These are phyloP conservation scores for Drosophila sordidula DNA, from an alignment of 2,888 invertebrate genomes.

Conservation along the genomic window DNA sequence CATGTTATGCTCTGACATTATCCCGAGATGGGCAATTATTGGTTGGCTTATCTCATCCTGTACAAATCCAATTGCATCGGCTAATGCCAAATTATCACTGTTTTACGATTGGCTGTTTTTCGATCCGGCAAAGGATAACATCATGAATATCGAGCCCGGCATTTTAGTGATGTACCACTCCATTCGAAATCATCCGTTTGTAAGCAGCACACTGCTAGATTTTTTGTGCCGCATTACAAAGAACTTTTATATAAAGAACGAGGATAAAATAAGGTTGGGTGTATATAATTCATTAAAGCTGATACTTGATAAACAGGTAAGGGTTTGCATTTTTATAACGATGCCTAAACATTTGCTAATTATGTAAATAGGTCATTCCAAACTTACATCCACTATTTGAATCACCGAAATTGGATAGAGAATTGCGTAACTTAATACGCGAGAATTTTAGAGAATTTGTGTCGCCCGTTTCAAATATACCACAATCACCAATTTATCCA, in stretches of 20 bases:
- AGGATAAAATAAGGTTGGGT: conserved; percentile 85
- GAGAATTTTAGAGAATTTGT: conserved; percentile 96
- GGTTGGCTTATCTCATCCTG: conserved; percentile 90
- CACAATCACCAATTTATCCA: conserved; percentile 69
- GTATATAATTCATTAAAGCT: conserved; percentile 84
- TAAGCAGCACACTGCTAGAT: conserved; percentile 88
- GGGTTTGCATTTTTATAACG: not conserved
- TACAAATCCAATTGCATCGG: conserved; percentile 88
- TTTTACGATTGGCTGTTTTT: conserved; percentile 91
- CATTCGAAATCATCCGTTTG: conserved; percentile 88
- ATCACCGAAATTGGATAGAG: conserved; percentile 88
- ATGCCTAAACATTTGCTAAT: conserved; percentile 1
- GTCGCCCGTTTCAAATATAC: conserved; percentile 60
- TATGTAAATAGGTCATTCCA: conserved; percentile 86
- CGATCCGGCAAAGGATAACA: conserved; percentile 88
- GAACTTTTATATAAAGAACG: conserved; percentile 83
- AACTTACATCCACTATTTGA: conserved; percentile 87
- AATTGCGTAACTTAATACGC: conserved; percentile 90
- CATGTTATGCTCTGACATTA: conserved; percentile 89
- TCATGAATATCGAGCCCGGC: conserved; percentile 90
- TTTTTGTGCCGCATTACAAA: conserved; percentile 89
- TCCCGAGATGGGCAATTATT: conserved; percentile 90
- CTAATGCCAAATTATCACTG: conserved; percentile 89
- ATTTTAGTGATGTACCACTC: conserved; percentile 90
- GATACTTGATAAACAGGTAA: conserved; percentile 90